phyloP scores from a whole-genome alignment of 1,140 invertebrate species.

The Campodea augens region DNA sequence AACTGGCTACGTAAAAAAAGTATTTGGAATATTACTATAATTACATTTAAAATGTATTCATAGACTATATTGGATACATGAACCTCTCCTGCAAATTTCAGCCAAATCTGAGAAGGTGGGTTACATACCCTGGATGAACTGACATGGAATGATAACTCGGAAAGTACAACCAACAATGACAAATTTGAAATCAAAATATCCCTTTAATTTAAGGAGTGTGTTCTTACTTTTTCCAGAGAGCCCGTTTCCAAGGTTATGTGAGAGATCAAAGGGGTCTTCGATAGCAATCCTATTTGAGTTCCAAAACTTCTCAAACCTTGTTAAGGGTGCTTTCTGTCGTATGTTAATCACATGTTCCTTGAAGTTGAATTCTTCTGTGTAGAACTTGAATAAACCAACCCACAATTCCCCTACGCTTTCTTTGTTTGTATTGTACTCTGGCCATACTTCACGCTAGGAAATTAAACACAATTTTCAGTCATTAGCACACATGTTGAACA shows the following conservation, averaged over 20 bases:
- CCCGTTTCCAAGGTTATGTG: slow-evolving; percentile 36
- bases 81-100: too few relatives aligned
- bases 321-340: slow-evolving; percentile 26
- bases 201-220: too few relatives aligned
- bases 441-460: slow-evolving; percentile 28
- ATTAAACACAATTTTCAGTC: slow-evolving; percentile 18
- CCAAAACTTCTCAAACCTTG: slow-evolving; percentile 37
- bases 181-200: too few relatives aligned
- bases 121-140: too few relatives aligned
- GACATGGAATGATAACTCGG: too few relatives aligned
- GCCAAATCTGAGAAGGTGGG: too few relatives aligned
- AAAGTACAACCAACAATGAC: too few relatives aligned
- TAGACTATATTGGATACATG: too few relatives aligned
- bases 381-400: slow-evolving; percentile 33
- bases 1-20: too few relatives aligned
- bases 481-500: slow-evolving; percentile 18
- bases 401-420: slow-evolving; percentile 31
- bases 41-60: too few relatives aligned
- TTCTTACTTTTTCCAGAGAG: slow-evolving; percentile 36
- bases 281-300: slow-evolving; percentile 33
- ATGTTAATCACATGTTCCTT: slow-evolving; percentile 33
- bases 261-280: slow-evolving; percentile 41
- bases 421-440: slow-evolving; percentile 26
- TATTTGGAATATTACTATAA: too few relatives aligned
- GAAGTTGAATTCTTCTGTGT: slow-evolving; percentile 35